Evolutionary conservation across 2,797 vertebrate genomes (phyloP).

Genomic region (Chaenodraco wilsoni): DNA sequence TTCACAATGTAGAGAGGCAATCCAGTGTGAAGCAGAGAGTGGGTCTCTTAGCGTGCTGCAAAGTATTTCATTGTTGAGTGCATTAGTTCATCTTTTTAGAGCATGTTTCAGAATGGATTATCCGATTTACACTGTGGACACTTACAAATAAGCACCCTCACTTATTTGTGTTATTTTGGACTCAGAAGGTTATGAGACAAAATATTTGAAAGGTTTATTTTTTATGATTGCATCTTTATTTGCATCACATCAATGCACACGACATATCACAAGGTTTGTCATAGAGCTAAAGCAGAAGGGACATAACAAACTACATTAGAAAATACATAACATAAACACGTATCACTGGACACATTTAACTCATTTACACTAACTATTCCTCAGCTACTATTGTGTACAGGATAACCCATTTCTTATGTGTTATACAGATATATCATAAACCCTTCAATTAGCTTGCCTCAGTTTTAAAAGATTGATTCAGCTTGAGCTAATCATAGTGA

Average conservation of each 20-base stretch:
- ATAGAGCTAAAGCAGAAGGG: not conserved
- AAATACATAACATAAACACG: not conserved
- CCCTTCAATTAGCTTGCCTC: no score
- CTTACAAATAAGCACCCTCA: conserved; percentile 9
- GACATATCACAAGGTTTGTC: not conserved
- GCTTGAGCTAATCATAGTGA: not conserved
- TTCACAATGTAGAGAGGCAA: conserved; percentile 18
- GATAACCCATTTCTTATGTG: not conserved
- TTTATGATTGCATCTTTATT: not conserved
- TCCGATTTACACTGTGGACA: conserved; percentile 22
- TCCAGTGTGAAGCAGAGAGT: conserved; percentile 2
- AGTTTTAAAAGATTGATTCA: not conserved
- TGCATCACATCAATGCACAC: not conserved
- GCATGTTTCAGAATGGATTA: conserved; percentile 33
- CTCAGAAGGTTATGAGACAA: not conserved
- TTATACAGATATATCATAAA: not conserved
- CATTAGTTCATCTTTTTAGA: conserved; percentile 38
- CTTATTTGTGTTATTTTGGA: conserved; percentile 7
- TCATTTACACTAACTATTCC: not conserved
- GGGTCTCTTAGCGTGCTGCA: not conserved
- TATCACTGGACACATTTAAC: not conserved
- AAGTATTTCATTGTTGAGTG: conserved; percentile 18
- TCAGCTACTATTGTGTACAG: not conserved
- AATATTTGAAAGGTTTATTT: not conserved
- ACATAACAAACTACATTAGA: not conserved